Evolutionary conservation across 2,888 invertebrate species (phyloP).

Genomic region (Autographa pulchrina): DNA sequence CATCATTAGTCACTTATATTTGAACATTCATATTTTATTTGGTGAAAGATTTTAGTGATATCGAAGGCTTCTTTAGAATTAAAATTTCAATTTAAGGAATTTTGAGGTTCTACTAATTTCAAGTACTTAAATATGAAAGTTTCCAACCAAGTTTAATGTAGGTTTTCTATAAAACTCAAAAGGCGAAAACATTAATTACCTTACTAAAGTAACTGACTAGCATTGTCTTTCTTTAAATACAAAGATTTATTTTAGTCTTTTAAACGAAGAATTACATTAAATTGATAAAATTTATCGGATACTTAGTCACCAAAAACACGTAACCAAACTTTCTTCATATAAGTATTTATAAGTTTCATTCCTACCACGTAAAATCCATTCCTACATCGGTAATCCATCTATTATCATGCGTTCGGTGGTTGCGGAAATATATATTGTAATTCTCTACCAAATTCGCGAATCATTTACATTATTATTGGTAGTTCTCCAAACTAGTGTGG

Average conservation of each 20-base stretch:
- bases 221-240: too few relatives aligned
- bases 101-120: neutral
- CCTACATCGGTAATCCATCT: slow-evolving; percentile 1
- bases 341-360: slow-evolving; percentile 11
- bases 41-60: neutral
- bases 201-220: too few relatives aligned
- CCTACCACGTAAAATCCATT: slow-evolving; percentile 28
- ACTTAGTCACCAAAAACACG: slow-evolving; percentile 14
- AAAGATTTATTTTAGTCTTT: too few relatives aligned
- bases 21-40: slow-evolving; percentile 21
- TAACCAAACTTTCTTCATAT: slow-evolving; percentile 3
- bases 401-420: slow-evolving; percentile 25
- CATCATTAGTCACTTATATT: slow-evolving; percentile 13
- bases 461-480: slow-evolving; percentile 28
- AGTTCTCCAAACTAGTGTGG: slow-evolving; percentile 31
- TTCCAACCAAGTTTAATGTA: neutral
- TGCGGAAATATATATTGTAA: slow-evolving; percentile 43
- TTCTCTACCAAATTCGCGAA: slow-evolving; percentile 35
- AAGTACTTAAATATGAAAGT: neutral
- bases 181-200: too few relatives aligned
- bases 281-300: slow-evolving; percentile 1
- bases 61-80: neutral
- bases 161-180: neutral
- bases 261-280: too few relatives aligned
- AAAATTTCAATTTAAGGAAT: neutral